phyloP scores from a whole-genome alignment of 2,797 vertebrate species.

The Mico argentatus region DNA sequence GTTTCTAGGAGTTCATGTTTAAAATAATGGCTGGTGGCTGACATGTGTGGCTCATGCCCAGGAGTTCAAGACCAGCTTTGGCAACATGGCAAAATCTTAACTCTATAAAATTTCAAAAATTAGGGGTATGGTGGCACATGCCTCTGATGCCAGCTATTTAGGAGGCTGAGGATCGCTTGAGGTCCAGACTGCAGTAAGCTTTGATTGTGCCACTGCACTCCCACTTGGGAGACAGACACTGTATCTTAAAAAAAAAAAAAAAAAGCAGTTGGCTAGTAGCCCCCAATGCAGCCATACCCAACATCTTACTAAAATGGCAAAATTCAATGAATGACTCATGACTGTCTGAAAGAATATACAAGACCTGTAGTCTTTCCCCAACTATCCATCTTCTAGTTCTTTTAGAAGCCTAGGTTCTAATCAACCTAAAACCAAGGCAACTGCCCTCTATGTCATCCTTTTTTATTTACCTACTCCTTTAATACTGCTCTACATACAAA shows the following conservation, averaged over 20 bases:
- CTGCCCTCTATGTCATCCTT: neutral
- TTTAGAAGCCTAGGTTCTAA: neutral
- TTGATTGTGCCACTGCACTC: no score
- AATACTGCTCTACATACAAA: neutral
- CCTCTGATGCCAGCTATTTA: no score
- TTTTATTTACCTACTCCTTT: neutral
- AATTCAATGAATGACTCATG: neutral
- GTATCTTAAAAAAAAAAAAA: no score
- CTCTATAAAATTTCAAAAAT: no score
- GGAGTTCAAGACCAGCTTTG: no score
- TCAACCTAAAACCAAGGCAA: neutral
- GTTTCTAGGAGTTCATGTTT: neutral
- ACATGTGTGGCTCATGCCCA: no score
- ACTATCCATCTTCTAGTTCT: neutral
- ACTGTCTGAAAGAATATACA: neutral
- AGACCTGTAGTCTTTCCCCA: neutral
- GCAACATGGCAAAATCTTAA: no score
- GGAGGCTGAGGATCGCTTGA: no score
- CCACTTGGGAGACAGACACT: no score
- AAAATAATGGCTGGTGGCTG: neutral
- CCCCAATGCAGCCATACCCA: neutral
- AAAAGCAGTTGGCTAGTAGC: neutral
- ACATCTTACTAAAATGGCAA: conserved; percentile 22
- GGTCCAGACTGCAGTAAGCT: no score
- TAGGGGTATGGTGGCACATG: no score